A percentile compares a stretch with the other conserved stretches of the same genome.
Conservation (phyloP, 2,888 invertebrate species). For the Encarsia formosa region DNA sequence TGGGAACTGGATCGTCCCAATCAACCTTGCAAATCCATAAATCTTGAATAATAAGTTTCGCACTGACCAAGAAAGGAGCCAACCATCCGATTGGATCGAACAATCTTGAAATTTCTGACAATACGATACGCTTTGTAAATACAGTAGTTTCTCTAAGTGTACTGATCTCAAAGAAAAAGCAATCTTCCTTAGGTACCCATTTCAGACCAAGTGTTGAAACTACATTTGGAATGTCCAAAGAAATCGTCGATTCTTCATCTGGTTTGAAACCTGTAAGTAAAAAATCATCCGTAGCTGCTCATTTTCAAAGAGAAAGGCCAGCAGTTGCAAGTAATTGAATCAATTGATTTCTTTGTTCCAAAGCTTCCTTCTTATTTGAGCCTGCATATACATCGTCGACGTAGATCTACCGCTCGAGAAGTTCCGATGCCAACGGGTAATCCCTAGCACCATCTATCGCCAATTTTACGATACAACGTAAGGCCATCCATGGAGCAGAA, state of each 20-base stretch:
- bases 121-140: neutral
- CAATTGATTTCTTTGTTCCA: neutral
- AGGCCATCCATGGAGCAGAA: too few species aligned
- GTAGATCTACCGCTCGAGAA: too few species aligned
- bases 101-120: neutral
- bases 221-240: neutral
- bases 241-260: neutral
- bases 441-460: too few species aligned
- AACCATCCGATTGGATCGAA: neutral
- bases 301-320: neutral
- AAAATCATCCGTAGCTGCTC: neutral
- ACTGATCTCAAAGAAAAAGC: neutral
- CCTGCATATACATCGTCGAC: conserved; percentile 1
- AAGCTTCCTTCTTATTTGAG: neutral
- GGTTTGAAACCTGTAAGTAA: neutral
- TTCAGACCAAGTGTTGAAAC: too few species aligned
- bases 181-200: neutral
- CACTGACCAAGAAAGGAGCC: neutral
- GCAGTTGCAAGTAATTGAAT: neutral
- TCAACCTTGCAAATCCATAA: neutral
- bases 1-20: neutral
- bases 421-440: too few species aligned
- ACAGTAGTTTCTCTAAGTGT: neutral
- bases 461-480: too few species aligned
- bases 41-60: neutral